A percentile compares a stretch with the other conserved stretches of the same genome.
Conservation (phyloP, 2,888 invertebrate species). For the Coremacera marginata region DNA sequence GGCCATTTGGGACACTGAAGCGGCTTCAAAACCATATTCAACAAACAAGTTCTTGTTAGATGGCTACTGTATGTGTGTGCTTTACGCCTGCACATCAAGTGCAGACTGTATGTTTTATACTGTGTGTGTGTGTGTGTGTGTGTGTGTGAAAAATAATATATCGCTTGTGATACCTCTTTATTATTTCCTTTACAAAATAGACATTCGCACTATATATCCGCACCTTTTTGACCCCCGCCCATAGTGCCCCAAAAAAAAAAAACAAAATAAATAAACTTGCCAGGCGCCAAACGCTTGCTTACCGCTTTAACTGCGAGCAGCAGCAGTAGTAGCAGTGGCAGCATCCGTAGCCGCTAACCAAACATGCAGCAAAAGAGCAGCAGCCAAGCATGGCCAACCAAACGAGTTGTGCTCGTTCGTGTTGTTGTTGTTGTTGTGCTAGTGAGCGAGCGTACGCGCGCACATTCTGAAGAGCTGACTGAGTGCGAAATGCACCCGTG, state of each 20-base stretch:
- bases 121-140: constrained; percentile 42
- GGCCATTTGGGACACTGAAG: constrained; percentile 65
- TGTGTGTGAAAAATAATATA: constrained; percentile 49
- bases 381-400: background rate
- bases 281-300: constrained; percentile 14
- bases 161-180: constrained; percentile 46
- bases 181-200: constrained; percentile 48
- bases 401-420: background rate
- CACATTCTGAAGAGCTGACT: constrained; percentile 51
- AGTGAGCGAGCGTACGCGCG: constrained; percentile 21
- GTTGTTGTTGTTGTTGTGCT: constrained; percentile 36
- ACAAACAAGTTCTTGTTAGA: constrained; percentile 56
- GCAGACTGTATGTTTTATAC: background rate
- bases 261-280: constrained; percentile 17
- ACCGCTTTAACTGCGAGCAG: constrained; percentile 18
- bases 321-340: constrained; percentile 37
- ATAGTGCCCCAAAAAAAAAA: constrained; percentile 27
- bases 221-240: constrained; percentile 24
- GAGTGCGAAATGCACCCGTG: constrained; percentile 71
- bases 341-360: background rate
- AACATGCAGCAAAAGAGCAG: background rate
- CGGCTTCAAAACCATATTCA: constrained; percentile 19
- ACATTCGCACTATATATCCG: constrained; percentile 43
- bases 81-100: constrained; percentile 10
- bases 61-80: constrained; percentile 49